Conservation (phyloP, 2,888 invertebrate genomes). For the Sericinus montela region DNA sequence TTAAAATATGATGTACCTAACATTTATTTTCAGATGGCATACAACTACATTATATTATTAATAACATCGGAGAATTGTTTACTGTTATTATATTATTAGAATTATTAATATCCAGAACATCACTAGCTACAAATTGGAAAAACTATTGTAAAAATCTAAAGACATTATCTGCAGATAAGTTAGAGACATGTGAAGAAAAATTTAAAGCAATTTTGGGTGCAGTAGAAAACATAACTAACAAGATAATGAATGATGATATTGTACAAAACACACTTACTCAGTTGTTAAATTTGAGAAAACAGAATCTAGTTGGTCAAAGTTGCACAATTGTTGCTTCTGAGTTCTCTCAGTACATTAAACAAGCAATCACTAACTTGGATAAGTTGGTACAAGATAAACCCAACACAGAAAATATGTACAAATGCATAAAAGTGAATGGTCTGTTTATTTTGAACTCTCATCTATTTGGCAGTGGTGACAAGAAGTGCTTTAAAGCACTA, state of each 20-base stretch:
- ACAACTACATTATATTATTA: constrained; percentile 68
- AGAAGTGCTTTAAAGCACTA: constrained; percentile 85
- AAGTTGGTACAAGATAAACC: constrained; percentile 68
- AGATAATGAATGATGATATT: constrained; percentile 84
- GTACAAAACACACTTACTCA: constrained; percentile 79
- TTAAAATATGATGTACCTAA: too few species aligned
- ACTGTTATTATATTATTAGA: constrained; percentile 85
- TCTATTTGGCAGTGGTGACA: constrained; percentile 88
- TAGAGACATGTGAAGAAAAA: constrained; percentile 80
- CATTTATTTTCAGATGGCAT: constrained; percentile 55
- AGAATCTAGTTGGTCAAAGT: constrained; percentile 67
- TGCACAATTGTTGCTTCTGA: constrained; percentile 75
- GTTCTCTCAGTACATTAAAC: constrained; percentile 82
- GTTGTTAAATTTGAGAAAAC: constrained; percentile 53
- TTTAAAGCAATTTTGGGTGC: constrained; percentile 84
- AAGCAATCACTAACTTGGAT: constrained; percentile 81
- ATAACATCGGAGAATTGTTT: constrained; percentile 82
- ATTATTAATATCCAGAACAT: constrained; percentile 62
- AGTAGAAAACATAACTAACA: constrained; percentile 83
- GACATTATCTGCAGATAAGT: constrained; percentile 81
- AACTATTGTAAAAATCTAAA: constrained; percentile 87
- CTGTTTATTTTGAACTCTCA: constrained; percentile 83
- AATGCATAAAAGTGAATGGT: constrained; percentile 83
- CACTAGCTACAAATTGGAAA: constrained; percentile 82
- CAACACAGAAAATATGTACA: constrained; percentile 75